A percentile compares a stretch with the other conserved stretches of the same genome.
Evolutionary conservation across 2,797 vertebrate species (phyloP).

Genomic region (Mormyrus hasselquistii): DNA sequence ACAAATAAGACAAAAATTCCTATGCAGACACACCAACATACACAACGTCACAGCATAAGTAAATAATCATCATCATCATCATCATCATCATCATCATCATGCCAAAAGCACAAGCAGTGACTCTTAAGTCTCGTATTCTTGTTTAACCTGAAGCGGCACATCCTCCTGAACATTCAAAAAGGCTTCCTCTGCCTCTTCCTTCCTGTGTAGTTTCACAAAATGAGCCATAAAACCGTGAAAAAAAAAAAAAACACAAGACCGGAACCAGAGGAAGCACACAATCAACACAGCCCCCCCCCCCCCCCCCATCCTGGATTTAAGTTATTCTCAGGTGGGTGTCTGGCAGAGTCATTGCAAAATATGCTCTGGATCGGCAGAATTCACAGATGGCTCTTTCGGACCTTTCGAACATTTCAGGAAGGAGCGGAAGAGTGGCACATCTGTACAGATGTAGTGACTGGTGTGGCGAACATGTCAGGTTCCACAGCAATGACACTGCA

Average conservation of each 20-base stretch:
- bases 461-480: not conserved
- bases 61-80: not conserved
- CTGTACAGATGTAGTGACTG: not conserved
- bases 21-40: not conserved
- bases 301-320: not conserved
- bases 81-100: not conserved
- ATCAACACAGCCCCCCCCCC: not conserved
- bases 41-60: not conserved
- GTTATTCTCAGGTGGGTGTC: not conserved
- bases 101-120: not conserved
- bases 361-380: not conserved
- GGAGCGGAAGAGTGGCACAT: not conserved
- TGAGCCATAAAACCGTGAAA: not conserved
- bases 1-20: not conserved
- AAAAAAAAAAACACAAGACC: not conserved
- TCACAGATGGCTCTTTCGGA: not conserved
- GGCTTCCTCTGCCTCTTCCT: not conserved
- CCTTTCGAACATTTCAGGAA: not conserved
- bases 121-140: not conserved
- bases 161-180: not conserved
- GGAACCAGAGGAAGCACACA: not conserved
- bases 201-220: not conserved
- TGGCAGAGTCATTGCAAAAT: not conserved
- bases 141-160: not conserved
- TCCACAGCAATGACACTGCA: not conserved